These are phyloP conservation scores for Triplophysa dalaica DNA, from an alignment of 2,113 vertebrate genomes.

Conservation along the genomic window DNA sequence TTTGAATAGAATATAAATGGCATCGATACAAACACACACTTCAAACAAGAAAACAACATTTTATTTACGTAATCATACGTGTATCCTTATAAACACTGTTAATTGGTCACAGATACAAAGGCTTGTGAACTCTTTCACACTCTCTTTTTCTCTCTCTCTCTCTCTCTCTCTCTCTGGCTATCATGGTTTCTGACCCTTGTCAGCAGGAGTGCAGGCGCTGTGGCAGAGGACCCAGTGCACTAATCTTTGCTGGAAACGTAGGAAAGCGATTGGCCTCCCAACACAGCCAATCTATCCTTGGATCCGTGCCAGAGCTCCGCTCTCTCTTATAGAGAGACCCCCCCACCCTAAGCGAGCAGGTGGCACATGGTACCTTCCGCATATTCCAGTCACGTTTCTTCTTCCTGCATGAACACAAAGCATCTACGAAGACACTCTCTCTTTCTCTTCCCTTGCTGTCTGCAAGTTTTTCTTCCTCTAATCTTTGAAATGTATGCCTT, in stretches of 20 bases:
- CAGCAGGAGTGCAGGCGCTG: constrained; percentile 37
- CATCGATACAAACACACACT: too few species aligned
- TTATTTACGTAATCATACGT: too few species aligned
- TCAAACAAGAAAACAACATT: too few species aligned
- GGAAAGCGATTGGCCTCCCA: constrained; percentile 39
- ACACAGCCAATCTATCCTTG: constrained; percentile 40
- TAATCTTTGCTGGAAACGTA: constrained; percentile 50
- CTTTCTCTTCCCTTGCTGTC: constrained; percentile 15
- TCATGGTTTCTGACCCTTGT: constrained; percentile 46
- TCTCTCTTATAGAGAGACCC: constrained; percentile 3
- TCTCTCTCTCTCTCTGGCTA: not conserved
- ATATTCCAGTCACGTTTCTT: constrained; percentile 51
- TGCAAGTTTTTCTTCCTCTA: not conserved
- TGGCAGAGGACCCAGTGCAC: constrained; percentile 32
- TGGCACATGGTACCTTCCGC: constrained; percentile 33
- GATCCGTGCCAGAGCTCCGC: constrained; percentile 42
- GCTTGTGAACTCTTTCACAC: not conserved
- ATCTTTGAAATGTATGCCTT: not conserved
- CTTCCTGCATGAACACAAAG: constrained; percentile 47
- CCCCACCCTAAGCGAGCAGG: constrained; percentile 13
- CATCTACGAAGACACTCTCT: constrained; percentile 38
- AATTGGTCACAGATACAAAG: not conserved
- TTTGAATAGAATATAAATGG: too few species aligned
- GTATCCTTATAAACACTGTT: too few species aligned
- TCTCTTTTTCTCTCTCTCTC: too few species aligned